These are phyloP conservation scores for Hecatera dysodea DNA, from an alignment of 2,888 invertebrate species.

Conservation along the genomic window DNA sequence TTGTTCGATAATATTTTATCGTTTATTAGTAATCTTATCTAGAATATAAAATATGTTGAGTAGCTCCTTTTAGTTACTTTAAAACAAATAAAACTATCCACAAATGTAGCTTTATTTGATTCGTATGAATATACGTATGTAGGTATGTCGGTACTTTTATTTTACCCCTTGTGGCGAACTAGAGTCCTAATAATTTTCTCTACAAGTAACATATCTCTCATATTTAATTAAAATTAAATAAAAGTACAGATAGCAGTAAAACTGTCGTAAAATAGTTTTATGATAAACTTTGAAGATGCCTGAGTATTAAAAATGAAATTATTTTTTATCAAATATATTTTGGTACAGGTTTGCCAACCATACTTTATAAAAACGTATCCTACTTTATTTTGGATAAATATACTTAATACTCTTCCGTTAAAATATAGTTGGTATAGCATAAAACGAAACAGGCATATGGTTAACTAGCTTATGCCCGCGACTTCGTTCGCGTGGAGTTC, in stretches of 20 bases:
- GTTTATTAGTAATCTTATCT: constrained; percentile 50
- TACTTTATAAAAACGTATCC: too few species aligned
- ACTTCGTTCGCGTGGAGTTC: too few species aligned
- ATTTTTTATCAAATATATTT: neutral
- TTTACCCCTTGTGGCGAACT: constrained; percentile 5
- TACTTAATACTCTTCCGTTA: too few species aligned
- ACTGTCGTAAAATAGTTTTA: neutral
- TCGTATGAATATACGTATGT: too few species aligned
- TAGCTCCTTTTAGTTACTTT: neutral
- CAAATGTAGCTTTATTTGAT: constrained; percentile 6
- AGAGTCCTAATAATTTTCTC: constrained; percentile 4
- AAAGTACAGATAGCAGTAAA: neutral
- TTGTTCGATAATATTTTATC: constrained; percentile 46
- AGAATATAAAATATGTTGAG: constrained; percentile 11
- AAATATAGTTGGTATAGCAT: too few species aligned
- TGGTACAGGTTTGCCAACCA: neutral
- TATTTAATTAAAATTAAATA: neutral
- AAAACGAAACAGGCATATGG: too few species aligned
- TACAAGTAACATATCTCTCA: too few species aligned
- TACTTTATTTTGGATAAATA: too few species aligned
- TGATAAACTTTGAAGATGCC: neutral
- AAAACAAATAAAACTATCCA: neutral
- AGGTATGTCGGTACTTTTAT: constrained; percentile 2
- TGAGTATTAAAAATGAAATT: neutral
- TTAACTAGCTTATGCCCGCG: too few species aligned